These are phyloP conservation scores for Cinclus cinclus DNA, from an alignment of 2,113 vertebrate genomes.

Conservation along the genomic window DNA sequence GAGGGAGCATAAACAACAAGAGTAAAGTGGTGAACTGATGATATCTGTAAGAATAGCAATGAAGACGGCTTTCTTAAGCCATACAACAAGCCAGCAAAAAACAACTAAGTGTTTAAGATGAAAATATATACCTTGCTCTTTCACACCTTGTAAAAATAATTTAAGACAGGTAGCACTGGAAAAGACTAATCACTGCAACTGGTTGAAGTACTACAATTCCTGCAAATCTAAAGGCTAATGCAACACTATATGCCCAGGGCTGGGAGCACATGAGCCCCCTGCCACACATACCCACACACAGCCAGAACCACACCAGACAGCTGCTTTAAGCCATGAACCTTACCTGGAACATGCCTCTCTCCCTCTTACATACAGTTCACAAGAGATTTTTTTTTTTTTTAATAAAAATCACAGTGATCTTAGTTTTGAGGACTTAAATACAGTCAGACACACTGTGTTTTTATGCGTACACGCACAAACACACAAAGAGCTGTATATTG, in stretches of 20 bases:
- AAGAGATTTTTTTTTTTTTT: not conserved
- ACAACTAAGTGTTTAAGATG: not conserved
- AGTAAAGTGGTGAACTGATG: not conserved
- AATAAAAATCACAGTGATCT: not conserved
- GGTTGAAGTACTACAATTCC: not conserved
- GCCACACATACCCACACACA: not conserved
- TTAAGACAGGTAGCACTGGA: not conserved
- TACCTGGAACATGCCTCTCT: not conserved
- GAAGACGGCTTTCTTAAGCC: not conserved
- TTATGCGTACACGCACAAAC: not conserved
- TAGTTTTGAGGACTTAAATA: not conserved
- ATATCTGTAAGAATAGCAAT: not conserved
- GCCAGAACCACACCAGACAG: not conserved
- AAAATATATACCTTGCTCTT: not conserved
- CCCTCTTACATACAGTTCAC: not conserved
- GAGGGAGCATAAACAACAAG: not conserved
- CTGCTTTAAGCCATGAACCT: not conserved
- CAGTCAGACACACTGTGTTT: not conserved
- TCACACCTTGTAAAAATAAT: not conserved
- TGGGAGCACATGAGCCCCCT: not conserved
- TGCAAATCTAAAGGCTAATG: not conserved
- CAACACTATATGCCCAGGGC: not conserved
- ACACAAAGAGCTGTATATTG: not conserved
- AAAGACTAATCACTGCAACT: not conserved
- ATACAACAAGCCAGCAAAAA: not conserved